Conservation (phyloP, 2,113 vertebrate species). For the Uropsilus gracilis region DNA sequence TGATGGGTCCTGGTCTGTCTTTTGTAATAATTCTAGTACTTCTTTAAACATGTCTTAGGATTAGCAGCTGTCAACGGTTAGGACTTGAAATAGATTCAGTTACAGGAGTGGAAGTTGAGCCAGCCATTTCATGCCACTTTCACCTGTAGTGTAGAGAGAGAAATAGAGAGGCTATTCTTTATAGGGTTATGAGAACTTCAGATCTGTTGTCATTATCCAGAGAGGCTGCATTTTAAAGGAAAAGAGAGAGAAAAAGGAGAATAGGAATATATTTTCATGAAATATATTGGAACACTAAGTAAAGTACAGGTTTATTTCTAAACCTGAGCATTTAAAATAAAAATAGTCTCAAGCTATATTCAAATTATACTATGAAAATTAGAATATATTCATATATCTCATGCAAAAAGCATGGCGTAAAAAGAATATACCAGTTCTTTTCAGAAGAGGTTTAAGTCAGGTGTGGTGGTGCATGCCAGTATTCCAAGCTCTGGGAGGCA, state of each 20-base stretch:
- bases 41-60: conserved; percentile 64
- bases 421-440: background rate
- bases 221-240: background rate
- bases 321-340: conserved; percentile 1
- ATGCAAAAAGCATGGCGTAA: background rate
- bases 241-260: background rate
- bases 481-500: no score
- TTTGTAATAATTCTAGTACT: conserved; percentile 69
- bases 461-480: no score
- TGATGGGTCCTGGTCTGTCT: background rate
- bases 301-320: background rate
- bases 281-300: background rate
- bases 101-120: conserved; percentile 51
- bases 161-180: background rate
- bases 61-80: conserved; percentile 79
- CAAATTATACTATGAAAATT: background rate
- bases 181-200: background rate
- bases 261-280: background rate
- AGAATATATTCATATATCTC: background rate
- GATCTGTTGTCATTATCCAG: background rate
- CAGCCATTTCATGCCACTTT: conserved; percentile 55
- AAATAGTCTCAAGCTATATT: background rate
- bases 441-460: no score
- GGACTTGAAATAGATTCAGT: conserved; percentile 66
- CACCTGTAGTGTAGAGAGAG: conserved; percentile 20